phyloP scores from a whole-genome alignment of 1,140 invertebrate species.

The Coenobita brevimanus region DNA sequence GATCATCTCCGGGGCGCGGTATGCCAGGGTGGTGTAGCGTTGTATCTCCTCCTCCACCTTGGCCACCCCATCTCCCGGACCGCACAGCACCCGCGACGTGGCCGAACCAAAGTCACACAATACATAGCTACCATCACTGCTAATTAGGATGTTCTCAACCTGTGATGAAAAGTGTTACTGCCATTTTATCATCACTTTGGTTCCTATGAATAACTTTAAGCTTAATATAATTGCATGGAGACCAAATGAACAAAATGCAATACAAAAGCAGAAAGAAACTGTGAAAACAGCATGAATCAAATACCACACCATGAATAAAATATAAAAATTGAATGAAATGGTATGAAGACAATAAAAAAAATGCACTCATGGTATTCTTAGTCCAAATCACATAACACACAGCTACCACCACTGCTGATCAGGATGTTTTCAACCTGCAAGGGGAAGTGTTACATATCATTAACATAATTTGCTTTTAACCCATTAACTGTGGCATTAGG shows the following conservation, averaged over 20 bases:
- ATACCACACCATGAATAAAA: too few relatives aligned
- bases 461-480: too few relatives aligned
- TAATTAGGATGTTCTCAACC: constrained; percentile 92
- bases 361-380: constrained; percentile 71
- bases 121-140: constrained; percentile 85
- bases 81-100: constrained; percentile 83
- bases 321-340: background rate
- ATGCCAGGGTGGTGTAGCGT: constrained; percentile 94
- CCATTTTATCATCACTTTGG: too few relatives aligned
- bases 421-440: constrained; percentile 91
- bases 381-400: constrained; percentile 93
- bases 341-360: too few relatives aligned
- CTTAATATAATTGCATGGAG: too few relatives aligned
- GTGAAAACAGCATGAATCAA: too few relatives aligned
- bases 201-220: too few relatives aligned
- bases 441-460: too few relatives aligned
- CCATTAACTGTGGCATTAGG: too few relatives aligned
- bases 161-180: constrained; percentile 73
- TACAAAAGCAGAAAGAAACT: too few relatives aligned
- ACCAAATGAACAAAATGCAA: too few relatives aligned
- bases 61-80: constrained; percentile 82
- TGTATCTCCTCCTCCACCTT: constrained; percentile 93
- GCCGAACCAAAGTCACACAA: constrained; percentile 94
- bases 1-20: constrained; percentile 96
- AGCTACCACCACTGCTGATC: constrained; percentile 83